A percentile compares a stretch with the other conserved stretches of the same genome.
Evolutionary conservation across 2,113 vertebrate genomes (phyloP).

Genomic region (Datnioides undecimradiatus): DNA sequence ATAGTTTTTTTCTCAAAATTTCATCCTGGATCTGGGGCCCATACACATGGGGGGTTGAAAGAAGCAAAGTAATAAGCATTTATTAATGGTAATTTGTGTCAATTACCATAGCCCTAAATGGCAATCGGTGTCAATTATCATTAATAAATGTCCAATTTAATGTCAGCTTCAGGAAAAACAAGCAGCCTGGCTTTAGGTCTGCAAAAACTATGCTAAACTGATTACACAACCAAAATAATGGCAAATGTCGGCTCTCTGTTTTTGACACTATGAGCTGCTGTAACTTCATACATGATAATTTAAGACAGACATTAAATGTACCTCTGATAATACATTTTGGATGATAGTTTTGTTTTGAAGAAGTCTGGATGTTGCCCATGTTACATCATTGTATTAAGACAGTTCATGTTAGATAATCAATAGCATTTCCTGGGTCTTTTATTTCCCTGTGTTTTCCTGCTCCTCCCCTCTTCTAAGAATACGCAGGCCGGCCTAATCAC

Average conservation of each 20-base stretch:
- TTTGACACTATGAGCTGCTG: not conserved
- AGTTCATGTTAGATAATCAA: slow-evolving; percentile 46
- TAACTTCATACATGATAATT: not conserved
- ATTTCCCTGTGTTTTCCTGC: slow-evolving; percentile 64
- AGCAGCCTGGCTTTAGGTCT: not conserved
- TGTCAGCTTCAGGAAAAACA: too few relatives aligned
- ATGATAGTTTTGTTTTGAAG: slow-evolving; percentile 14
- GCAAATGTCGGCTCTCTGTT: too few relatives aligned
- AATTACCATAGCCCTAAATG: too few relatives aligned
- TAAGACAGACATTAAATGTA: not conserved
- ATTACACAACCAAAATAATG: not conserved
- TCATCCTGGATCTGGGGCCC: not conserved
- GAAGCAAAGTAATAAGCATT: not conserved
- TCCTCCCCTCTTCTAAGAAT: slow-evolving; percentile 76
- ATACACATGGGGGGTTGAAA: not conserved
- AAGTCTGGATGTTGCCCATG: not conserved
- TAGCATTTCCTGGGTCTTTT: slow-evolving; percentile 60
- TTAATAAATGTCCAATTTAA: too few relatives aligned
- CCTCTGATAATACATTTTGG: not conserved
- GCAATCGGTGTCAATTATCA: too few relatives aligned
- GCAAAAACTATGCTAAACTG: not conserved
- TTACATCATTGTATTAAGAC: slow-evolving; percentile 38
- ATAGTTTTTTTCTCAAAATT: not conserved
- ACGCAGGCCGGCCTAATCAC: slow-evolving; percentile 76
- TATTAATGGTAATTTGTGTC: too few relatives aligned